Evolutionary conservation across 2,888 invertebrate genomes (phyloP).

Genomic region (Nephrotoma appendiculata): DNA sequence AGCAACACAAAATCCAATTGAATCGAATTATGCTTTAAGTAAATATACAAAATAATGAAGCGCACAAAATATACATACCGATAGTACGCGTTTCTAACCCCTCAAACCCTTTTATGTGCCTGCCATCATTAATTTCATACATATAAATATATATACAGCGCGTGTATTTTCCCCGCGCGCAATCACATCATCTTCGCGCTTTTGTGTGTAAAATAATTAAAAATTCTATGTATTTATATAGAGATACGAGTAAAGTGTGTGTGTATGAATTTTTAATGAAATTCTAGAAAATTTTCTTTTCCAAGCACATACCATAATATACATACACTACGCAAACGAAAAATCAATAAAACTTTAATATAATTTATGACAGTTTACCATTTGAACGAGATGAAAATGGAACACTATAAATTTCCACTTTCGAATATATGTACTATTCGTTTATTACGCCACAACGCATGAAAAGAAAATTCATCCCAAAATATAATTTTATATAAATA

Average conservation of each 20-base stretch:
- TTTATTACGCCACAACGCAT: neutral
- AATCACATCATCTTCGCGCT: neutral
- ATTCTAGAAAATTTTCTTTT: neutral
- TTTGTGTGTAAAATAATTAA: neutral
- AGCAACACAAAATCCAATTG: neutral
- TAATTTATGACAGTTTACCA: neutral
- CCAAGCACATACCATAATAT: neutral
- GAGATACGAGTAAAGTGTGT: neutral
- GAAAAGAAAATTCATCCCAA: neutral
- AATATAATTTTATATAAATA: neutral
- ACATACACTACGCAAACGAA: neutral
- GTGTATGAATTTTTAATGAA: neutral
- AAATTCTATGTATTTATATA: neutral
- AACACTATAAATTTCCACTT: neutral
- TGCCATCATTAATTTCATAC: neutral
- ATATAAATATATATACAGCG: too few species aligned
- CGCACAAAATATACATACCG: neutral
- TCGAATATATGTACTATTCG: neutral
- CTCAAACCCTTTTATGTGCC: neutral
- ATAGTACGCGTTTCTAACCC: neutral
- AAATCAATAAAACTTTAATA: neutral
- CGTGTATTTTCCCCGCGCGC: neutral
- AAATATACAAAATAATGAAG: neutral
- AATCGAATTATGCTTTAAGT: neutral
- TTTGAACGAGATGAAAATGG: neutral